Conservation (phyloP, 2,888 invertebrate genomes). For the Chrysolina americana region DNA sequence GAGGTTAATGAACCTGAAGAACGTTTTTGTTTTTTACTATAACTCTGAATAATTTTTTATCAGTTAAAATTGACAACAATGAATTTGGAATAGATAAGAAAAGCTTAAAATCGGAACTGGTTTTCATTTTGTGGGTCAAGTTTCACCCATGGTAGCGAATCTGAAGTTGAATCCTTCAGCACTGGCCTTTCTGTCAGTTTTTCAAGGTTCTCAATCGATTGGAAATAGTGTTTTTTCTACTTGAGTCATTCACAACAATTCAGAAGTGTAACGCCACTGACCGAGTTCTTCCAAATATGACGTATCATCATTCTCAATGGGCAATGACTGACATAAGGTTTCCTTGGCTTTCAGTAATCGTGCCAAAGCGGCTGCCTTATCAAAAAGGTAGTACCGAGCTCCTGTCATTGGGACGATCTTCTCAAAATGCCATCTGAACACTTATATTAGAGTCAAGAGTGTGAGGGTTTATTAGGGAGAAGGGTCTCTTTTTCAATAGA, state of each 20-base stretch:
- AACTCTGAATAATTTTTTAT: too few relatives aligned
- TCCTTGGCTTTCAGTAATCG: constrained; percentile 56
- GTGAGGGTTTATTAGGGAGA: constrained; percentile 1
- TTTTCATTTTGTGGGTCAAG: too few relatives aligned
- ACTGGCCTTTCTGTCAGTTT: too few relatives aligned
- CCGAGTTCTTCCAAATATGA: constrained; percentile 57
- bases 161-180: too few relatives aligned
- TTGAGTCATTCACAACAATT: not conserved
- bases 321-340: constrained; percentile 58
- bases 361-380: constrained; percentile 51
- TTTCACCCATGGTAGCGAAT: too few relatives aligned
- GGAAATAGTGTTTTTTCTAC: too few relatives aligned
- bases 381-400: constrained; percentile 38
- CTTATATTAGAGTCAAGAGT: constrained; percentile 22
- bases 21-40: too few relatives aligned
- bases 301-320: constrained; percentile 65
- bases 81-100: too few relatives aligned
- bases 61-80: too few relatives aligned
- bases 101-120: too few relatives aligned
- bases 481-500: constrained; percentile 1
- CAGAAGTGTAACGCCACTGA: constrained; percentile 29
- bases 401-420: constrained; percentile 40
- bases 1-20: too few relatives aligned
- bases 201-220: not conserved
- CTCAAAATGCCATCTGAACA: constrained; percentile 44